These are phyloP conservation scores for Nerophis ophidion DNA, from an alignment of 2,113 vertebrate species.

Conservation along the genomic window DNA sequence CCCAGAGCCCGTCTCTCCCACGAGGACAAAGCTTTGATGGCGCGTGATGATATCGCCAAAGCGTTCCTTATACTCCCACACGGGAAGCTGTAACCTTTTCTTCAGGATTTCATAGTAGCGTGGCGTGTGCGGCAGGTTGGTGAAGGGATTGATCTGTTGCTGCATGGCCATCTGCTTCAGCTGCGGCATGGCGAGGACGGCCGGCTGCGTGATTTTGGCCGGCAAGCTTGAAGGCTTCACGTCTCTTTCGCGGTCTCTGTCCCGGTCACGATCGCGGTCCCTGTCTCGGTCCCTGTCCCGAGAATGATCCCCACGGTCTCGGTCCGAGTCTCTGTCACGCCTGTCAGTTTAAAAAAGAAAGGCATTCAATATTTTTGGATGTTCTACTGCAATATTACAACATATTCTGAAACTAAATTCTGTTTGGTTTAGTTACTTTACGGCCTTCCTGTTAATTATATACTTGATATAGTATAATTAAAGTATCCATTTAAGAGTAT, in stretches of 20 bases:
- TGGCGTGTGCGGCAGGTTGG: constrained; percentile 93
- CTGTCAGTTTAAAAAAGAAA: constrained; percentile 52
- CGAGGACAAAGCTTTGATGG: constrained; percentile 93
- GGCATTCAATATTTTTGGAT: neutral
- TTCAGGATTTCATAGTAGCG: constrained; percentile 96
- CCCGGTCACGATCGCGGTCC: constrained; percentile 77
- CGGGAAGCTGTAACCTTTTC: constrained; percentile 92
- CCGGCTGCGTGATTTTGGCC: constrained; percentile 62
- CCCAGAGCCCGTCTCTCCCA: constrained; percentile 96
- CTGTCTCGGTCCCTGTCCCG: constrained; percentile 80
- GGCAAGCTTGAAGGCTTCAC: constrained; percentile 59
- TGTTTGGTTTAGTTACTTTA: too few relatives aligned
- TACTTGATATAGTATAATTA: too few relatives aligned
- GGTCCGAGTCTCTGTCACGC: constrained; percentile 91
- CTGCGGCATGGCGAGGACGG: constrained; percentile 61
- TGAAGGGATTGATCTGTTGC: constrained; percentile 96
- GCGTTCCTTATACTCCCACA: constrained; percentile 97
- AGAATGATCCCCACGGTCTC: constrained; percentile 81
- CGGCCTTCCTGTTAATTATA: too few relatives aligned
- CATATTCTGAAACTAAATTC: too few relatives aligned
- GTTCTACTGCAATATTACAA: neutral
- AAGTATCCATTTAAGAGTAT: too few relatives aligned
- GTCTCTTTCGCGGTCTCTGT: constrained; percentile 90
- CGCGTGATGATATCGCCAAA: constrained; percentile 92
- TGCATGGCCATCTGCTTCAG: constrained; percentile 83